Evolutionary conservation across 2,888 invertebrate genomes (phyloP).

Genomic region (Tridacna crocea): DNA sequence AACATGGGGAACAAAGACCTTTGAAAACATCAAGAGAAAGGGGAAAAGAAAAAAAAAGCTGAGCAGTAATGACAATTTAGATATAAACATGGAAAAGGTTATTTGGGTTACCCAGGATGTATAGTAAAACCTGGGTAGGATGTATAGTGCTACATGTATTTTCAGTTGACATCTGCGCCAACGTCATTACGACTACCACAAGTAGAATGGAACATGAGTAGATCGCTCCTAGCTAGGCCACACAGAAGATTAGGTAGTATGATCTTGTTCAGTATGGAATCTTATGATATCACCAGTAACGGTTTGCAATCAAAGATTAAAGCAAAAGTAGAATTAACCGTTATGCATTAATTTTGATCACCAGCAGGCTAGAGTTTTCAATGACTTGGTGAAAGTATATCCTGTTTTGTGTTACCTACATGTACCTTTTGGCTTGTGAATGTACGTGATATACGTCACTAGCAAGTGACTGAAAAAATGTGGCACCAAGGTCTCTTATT

Average conservation of each 20-base stretch:
- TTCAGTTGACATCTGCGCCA: constrained; percentile 15
- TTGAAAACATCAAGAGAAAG: too few species aligned
- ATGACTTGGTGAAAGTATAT: too few species aligned
- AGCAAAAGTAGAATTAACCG: background rate
- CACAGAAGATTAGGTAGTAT: constrained; percentile 12
- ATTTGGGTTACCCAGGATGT: too few species aligned
- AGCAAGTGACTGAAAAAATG: too few species aligned
- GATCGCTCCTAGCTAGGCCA: constrained; percentile 12
- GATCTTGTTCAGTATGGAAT: too few species aligned
- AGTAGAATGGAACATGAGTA: constrained; percentile 15
- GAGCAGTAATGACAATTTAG: too few species aligned
- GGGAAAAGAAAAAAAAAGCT: too few species aligned
- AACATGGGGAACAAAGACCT: too few species aligned
- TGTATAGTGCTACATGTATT: too few species aligned
- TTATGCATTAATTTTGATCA: background rate
- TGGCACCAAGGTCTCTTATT: background rate
- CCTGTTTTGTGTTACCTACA: too few species aligned
- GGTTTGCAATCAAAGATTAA: background rate
- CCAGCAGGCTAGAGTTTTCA: background rate
- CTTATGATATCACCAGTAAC: background rate
- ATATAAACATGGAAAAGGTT: background rate
- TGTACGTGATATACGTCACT: too few species aligned
- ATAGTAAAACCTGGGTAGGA: too few species aligned
- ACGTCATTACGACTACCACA: constrained; percentile 13
- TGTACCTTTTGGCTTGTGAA: background rate